Conservation (phyloP, 2,888 invertebrate genomes). For the Zonitis immaculata region DNA sequence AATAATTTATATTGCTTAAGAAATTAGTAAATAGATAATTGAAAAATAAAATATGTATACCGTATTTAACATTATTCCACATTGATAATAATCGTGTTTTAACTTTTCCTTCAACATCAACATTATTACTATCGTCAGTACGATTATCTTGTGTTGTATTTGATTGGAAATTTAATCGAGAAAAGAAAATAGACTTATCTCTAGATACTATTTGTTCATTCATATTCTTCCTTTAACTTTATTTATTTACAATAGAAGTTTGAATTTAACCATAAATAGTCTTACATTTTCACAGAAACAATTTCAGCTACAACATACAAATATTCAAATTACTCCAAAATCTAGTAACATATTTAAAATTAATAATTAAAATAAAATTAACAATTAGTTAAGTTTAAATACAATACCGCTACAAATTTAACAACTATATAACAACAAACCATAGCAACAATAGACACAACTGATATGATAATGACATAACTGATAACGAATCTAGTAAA, state of each 20-base stretch:
- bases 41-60: conserved; percentile 44
- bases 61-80: conserved; percentile 92
- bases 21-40: not conserved
- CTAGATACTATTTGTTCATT: conserved; percentile 35
- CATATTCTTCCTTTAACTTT: conserved; percentile 23
- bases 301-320: not conserved
- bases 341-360: not conserved
- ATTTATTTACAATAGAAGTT: not conserved
- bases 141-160: conserved; percentile 33
- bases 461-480: not conserved
- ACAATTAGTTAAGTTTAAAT: not conserved
- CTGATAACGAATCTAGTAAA: not conserved
- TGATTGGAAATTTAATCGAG: conserved; percentile 29
- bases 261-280: not conserved
- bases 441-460: not conserved
- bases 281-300: not conserved
- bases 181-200: conserved; percentile 31
- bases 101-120: conserved; percentile 68
- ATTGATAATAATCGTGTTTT: conserved; percentile 79
- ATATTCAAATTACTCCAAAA: not conserved
- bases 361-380: not conserved
- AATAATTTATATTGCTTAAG: not conserved
- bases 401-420: not conserved
- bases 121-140: conserved; percentile 37
- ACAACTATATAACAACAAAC: not conserved